Percentiles rank a stretch among this genome's conserved stretches.
These are phyloP conservation scores for Chauna torquata DNA, from an alignment of 2,113 vertebrate species.

Conservation along the genomic window DNA sequence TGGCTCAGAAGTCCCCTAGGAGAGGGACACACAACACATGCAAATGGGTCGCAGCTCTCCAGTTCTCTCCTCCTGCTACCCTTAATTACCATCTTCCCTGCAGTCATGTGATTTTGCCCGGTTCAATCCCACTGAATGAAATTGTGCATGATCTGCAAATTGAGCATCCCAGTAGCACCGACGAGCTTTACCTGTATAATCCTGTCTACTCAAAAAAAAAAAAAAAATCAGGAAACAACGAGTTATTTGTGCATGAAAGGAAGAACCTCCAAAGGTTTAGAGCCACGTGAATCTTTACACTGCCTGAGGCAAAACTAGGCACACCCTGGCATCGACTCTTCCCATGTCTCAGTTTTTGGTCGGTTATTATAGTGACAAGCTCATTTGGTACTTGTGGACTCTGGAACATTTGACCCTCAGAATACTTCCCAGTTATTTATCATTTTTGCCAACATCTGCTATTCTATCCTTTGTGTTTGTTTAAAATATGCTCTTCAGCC, in stretches of 20 bases:
- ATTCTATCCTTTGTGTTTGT: neutral
- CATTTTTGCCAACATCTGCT: neutral
- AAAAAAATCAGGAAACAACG: neutral
- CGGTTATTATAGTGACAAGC: neutral
- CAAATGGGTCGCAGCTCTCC: neutral
- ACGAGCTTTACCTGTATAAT: neutral
- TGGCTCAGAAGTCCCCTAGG: neutral
- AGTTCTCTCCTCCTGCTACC: neutral
- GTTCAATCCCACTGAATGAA: neutral
- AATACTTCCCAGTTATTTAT: slow-evolving; percentile 1
- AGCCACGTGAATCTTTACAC: neutral
- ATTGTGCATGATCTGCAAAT: fast-evolving
- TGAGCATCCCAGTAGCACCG: fast-evolving
- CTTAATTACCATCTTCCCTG: neutral
- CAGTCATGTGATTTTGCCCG: neutral
- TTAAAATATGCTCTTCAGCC: neutral
- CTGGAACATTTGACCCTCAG: neutral
- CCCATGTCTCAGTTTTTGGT: fast-evolving
- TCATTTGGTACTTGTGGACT: neutral
- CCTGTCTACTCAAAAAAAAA: neutral
- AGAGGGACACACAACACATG: too few species aligned
- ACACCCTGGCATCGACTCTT: neutral
- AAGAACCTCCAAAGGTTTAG: neutral
- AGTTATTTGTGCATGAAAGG: neutral
- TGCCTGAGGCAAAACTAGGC: neutral